A percentile compares a stretch with the other conserved stretches of the same genome.
Evolutionary conservation across 2,888 invertebrate genomes (phyloP).

Genomic region (Venusia cambrica): DNA sequence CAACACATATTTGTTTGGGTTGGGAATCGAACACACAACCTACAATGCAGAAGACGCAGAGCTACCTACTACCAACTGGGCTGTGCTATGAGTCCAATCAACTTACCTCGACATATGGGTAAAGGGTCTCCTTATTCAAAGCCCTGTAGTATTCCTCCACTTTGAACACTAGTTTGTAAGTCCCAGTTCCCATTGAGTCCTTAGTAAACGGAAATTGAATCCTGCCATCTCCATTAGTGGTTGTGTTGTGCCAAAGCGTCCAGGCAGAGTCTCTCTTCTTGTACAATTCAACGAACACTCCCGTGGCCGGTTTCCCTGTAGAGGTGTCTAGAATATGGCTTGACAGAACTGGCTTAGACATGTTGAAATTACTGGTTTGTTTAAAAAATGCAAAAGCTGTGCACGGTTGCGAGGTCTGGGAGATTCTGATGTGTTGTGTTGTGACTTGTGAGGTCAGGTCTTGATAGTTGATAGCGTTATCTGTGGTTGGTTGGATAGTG

Average conservation of each 20-base stretch:
- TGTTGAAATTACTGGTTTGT: no score
- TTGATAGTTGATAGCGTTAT: no score
- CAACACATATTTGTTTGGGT: no score
- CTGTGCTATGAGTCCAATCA: no score
- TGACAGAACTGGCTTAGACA: constrained; percentile 83
- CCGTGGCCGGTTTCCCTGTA: constrained; percentile 84
- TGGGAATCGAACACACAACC: no score
- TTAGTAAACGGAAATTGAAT: constrained; percentile 82
- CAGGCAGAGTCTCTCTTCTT: constrained; percentile 84
- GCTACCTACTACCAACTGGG: no score
- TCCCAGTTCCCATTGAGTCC: constrained; percentile 82
- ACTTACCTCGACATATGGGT: constrained; percentile 88
- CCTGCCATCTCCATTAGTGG: constrained; percentile 85
- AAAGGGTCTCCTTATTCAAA: constrained; percentile 83
- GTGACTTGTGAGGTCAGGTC: no score
- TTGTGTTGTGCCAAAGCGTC: constrained; percentile 83
- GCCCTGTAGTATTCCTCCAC: constrained; percentile 85
- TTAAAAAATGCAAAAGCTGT: background rate
- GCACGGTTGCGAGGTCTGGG: background rate
- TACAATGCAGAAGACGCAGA: no score
- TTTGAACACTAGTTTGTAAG: constrained; percentile 88
- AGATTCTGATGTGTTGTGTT: constrained; percentile 14
- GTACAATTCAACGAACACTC: constrained; percentile 85
- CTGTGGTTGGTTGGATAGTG: no score
- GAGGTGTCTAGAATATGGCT: constrained; percentile 89